Evolutionary conservation across 2,797 vertebrate genomes (phyloP).

Genomic region (Parauchenoglanis ngamensis): DNA sequence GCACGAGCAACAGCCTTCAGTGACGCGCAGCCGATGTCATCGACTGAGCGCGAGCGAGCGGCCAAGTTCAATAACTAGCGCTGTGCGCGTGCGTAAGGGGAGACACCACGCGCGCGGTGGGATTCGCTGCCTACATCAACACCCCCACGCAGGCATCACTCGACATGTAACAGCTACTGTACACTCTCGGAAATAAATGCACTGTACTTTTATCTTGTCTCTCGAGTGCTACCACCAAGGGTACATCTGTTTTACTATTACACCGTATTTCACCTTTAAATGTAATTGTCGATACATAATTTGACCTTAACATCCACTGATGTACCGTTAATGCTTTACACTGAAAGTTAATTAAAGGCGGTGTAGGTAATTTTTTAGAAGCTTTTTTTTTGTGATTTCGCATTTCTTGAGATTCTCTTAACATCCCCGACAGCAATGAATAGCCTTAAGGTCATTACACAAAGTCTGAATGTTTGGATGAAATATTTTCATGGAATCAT

Average conservation of each 20-base stretch:
- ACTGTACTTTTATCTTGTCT: not conserved
- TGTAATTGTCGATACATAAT: not conserved
- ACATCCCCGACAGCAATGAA: no score
- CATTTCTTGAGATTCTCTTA: no score
- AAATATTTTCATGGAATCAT: no score
- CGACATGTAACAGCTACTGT: conserved; percentile 16
- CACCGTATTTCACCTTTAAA: no score
- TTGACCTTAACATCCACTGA: not conserved
- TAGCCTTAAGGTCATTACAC: no score
- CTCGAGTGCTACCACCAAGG: not conserved
- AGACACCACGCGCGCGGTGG: conserved; percentile 47
- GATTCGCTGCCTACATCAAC: conserved; percentile 47
- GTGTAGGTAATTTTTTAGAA: no score
- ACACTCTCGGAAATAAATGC: no score
- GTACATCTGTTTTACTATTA: not conserved
- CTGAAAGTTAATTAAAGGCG: not conserved
- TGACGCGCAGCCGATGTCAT: conserved; percentile 23
- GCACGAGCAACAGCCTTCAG: conserved; percentile 28
- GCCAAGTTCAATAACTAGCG: conserved; percentile 47
- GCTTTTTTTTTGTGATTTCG: no score
- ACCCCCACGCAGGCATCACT: conserved; percentile 60
- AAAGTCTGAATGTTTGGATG: no score
- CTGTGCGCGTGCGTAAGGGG: conserved; percentile 62
- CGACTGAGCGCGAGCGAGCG: conserved; percentile 20
- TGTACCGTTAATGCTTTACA: not conserved